Evolutionary conservation across 2,113 vertebrate genomes (phyloP).

Genomic region (Tachysurus fulvidraco): DNA sequence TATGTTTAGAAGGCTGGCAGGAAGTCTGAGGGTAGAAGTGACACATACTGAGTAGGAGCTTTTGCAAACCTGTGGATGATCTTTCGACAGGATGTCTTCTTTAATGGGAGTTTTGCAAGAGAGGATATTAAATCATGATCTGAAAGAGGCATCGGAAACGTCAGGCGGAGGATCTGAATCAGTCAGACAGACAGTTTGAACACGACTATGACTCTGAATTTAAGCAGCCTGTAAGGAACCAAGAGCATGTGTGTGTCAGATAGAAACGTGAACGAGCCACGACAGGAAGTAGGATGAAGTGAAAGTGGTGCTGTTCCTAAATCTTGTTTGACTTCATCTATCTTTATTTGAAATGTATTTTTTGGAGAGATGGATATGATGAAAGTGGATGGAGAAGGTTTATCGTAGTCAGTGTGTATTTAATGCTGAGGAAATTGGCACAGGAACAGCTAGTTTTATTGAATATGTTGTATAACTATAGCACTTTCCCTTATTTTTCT

Average conservation of each 20-base stretch:
- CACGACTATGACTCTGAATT: not conserved
- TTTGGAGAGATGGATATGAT: not conserved
- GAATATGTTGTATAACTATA: not conserved
- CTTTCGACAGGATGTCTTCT: not conserved
- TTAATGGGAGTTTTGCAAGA: not conserved
- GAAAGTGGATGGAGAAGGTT: not conserved
- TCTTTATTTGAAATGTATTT: not conserved
- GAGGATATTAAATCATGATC: conserved; percentile 6
- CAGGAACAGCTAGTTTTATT: not conserved
- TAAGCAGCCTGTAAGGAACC: not conserved
- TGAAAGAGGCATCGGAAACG: conserved; percentile 10
- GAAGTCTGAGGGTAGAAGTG: conserved; percentile 26
- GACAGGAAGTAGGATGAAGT: conserved; percentile 7
- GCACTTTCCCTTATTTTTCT: not conserved
- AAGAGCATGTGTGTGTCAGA: not conserved
- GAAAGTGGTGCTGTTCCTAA: not conserved
- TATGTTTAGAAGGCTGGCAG: conserved; percentile 36
- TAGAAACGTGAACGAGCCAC: not conserved
- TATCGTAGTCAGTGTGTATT: not conserved
- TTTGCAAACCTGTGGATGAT: not conserved
- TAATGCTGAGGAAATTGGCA: not conserved
- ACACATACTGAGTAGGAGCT: not conserved
- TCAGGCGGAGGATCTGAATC: conserved; percentile 22
- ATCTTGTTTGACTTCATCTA: not conserved
- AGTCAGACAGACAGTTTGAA: not conserved